These are phyloP conservation scores for Pelecanoides urinatrix DNA, from an alignment of 2,113 vertebrate species.

Conservation along the genomic window DNA sequence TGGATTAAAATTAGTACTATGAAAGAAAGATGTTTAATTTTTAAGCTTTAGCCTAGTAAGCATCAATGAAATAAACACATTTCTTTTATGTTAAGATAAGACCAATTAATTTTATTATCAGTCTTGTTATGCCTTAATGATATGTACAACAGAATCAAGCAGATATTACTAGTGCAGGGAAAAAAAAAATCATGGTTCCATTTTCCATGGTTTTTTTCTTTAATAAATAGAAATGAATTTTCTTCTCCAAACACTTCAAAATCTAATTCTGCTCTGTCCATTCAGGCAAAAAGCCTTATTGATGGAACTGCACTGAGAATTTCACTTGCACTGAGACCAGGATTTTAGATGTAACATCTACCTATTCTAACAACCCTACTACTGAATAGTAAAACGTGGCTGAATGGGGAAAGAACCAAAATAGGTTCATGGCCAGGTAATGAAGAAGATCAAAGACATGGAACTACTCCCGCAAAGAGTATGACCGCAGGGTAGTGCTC, in stretches of 20 bases:
- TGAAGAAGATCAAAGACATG: neutral
- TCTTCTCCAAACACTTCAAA: neutral
- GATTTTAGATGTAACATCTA: neutral
- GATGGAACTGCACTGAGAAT: neutral
- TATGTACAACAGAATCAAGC: neutral
- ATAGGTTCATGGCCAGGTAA: neutral
- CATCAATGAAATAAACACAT: neutral
- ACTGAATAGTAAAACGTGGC: neutral
- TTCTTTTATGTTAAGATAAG: neutral
- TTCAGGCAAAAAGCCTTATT: neutral
- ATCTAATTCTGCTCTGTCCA: neutral
- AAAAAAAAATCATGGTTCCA: neutral
- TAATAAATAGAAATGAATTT: neutral
- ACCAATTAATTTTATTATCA: neutral
- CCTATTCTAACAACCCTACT: neutral
- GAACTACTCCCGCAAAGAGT: neutral
- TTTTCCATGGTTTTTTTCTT: neutral
- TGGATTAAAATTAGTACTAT: neutral
- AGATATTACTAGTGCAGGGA: neutral
- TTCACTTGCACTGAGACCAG: neutral
- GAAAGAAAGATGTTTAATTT: neutral
- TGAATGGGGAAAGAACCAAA: neutral
- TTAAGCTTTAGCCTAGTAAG: neutral
- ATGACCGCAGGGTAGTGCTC: neutral
- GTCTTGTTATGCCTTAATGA: neutral